These are phyloP conservation scores for Rhyacichthys aspro DNA, from an alignment of 2,797 vertebrate genomes.

Conservation along the genomic window DNA sequence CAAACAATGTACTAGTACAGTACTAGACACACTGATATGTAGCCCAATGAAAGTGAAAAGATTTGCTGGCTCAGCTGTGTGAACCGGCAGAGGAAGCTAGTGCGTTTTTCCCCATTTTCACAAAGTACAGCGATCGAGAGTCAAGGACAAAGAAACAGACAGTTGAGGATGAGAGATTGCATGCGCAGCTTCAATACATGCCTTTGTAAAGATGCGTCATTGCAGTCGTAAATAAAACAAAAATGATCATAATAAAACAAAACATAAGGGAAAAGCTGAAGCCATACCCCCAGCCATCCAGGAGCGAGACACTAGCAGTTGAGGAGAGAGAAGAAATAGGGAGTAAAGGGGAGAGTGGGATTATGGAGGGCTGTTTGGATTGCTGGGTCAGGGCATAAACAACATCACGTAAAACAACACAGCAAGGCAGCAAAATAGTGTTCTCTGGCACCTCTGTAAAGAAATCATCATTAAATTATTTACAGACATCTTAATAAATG, in stretches of 20 bases:
- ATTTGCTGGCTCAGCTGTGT: conserved; percentile 47
- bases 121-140: conserved; percentile 58
- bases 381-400: conserved; percentile 34
- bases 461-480: not conserved
- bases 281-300: conserved; percentile 93
- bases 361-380: conserved; percentile 44
- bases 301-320: conserved; percentile 82
- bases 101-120: conserved; percentile 24
- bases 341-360: conserved; percentile 58
- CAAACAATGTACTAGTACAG: conserved; percentile 30
- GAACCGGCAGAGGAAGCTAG: conserved; percentile 38
- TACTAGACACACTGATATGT: conserved; percentile 49
- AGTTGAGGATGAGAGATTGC: conserved; percentile 64
- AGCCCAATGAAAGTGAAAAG: conserved; percentile 49
- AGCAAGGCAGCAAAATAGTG: conserved; percentile 28
- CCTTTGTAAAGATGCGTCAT: conserved; percentile 49
- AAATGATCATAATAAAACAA: not conserved
- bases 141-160: conserved; percentile 59
- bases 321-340: conserved; percentile 68
- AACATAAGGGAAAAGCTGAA: conserved; percentile 80
- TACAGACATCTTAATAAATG: not conserved
- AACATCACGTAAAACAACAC: conserved; percentile 29
- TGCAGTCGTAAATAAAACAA: conserved; percentile 28
- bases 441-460: conserved; percentile 3
- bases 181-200: conserved; percentile 68